Evolutionary conservation across 2,113 vertebrate species (phyloP), one percentile per base, ranked within the genome.

Genomic region (Natator depressus): DNA sequence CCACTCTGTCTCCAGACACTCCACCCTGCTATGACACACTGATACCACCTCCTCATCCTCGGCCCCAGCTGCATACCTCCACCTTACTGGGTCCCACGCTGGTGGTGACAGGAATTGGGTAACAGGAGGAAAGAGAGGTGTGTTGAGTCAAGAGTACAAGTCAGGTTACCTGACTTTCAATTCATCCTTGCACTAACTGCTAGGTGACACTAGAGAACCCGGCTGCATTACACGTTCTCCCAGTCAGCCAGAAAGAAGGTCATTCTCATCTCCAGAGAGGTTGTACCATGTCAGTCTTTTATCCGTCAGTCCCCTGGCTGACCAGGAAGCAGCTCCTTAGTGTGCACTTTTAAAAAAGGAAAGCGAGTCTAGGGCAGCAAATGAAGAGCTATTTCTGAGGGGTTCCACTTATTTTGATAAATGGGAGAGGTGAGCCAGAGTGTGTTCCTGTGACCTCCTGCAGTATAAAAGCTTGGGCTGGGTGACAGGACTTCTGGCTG

Each of bases 381-480:
- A 85, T 16, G 25, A 78, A 78, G 89, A 91, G 91, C 92, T 87
- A 62, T 88, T 96, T 95, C 94, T 88, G 35, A 92, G 94, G 75
- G 85, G 79, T 76, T 95, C 24, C 47, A 38, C 91, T 95, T 95
- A 90, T 87, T 96, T 95, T 96, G 95, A 97, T 97, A 19, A 17
- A 91, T 94, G 94, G 81, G 89, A 96, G 92, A 95, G 96, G 96
- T 97, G 95, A 98, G 96, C 96, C 96, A 98, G 96, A 97, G 89
- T 97, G 83, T 96, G 94, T 95, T 97, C 94, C 97, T 96, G 90
- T 95, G 96, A 95, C 96, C 96, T 97, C 91, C 88, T 92, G 89
- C 94, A 93, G 65, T 91, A 92, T 90, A 91, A 97, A 96, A 96
- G 88, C 85, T 94, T 95, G 96, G 89, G 89, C 88, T 95, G 89